phyloP scores from a whole-genome alignment of 2,888 invertebrate genomes.

The Leucoma salicis region DNA sequence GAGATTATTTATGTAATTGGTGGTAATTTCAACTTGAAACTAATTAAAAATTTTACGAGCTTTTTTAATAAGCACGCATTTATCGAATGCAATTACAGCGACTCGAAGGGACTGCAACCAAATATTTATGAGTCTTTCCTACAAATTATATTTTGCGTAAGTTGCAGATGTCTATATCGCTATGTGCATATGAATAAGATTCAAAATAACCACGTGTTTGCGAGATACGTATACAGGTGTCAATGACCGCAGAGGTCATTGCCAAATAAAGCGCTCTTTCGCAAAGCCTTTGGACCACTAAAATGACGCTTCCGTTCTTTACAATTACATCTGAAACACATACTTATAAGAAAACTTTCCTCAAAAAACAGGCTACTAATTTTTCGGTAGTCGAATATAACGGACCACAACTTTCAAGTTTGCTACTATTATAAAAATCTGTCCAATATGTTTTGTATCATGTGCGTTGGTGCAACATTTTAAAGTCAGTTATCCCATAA shows the following conservation, averaged over 20 bases:
- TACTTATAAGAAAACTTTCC: conserved; percentile 30
- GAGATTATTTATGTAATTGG: too few relatives aligned
- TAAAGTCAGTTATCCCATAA: conserved; percentile 56
- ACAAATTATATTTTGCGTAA: conserved; percentile 10
- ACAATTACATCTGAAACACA: conserved; percentile 24
- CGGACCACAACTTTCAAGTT: conserved; percentile 20
- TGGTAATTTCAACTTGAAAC: conserved; percentile 12
- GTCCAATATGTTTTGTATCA: conserved; percentile 10
- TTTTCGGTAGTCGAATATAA: conserved; percentile 22
- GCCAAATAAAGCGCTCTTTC: conserved; percentile 69
- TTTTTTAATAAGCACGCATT: conserved; percentile 12
- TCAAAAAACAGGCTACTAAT: conserved; percentile 30
- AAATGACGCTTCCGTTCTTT: conserved; percentile 53
- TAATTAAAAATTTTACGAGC: conserved; percentile 19
- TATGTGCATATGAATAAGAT: conserved; percentile 28
- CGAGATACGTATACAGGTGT: conserved; percentile 41
- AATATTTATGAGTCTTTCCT: conserved; percentile 29
- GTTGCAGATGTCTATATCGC: conserved; percentile 13
- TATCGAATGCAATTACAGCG: conserved; percentile 22
- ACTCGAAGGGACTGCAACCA: conserved; percentile 15
- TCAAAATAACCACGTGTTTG: conserved; percentile 22
- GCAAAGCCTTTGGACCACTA: conserved; percentile 61
- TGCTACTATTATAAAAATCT: conserved; percentile 4
- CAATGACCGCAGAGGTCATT: conserved; percentile 74
- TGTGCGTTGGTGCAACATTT: conserved; percentile 52